phyloP scores from a whole-genome alignment of 2,797 vertebrate species.

The Micrastur ruficollis region DNA sequence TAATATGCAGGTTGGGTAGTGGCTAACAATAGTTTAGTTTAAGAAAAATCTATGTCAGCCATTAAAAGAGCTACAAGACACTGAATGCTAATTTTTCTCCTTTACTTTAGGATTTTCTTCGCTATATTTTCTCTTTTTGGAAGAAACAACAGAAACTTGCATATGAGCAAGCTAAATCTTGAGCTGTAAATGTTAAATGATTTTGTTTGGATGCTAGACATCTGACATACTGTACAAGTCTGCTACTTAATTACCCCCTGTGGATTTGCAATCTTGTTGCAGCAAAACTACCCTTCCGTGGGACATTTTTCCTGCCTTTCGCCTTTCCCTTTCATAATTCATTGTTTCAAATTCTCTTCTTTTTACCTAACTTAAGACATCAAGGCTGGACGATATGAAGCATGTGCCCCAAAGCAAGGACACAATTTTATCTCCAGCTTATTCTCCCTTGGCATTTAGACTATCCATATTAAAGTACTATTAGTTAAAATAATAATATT shows the following conservation, averaged over 20 bases:
- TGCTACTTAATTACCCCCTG: constrained; percentile 64
- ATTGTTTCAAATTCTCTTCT: constrained; percentile 20
- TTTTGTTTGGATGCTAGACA: constrained; percentile 52
- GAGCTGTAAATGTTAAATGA: constrained; percentile 50
- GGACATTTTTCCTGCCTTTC: constrained; percentile 39
- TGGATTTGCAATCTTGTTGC: constrained; percentile 61
- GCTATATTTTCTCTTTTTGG: constrained; percentile 38
- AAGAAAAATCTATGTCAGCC: constrained; percentile 72
- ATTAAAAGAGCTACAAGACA: constrained; percentile 68
- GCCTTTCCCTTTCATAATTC: constrained; percentile 24
- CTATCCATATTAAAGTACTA: neutral
- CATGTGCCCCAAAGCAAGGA: constrained; percentile 20
- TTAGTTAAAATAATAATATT: constrained; percentile 9
- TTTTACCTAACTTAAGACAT: constrained; percentile 26
- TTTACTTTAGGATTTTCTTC: constrained; percentile 29
- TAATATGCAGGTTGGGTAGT: constrained; percentile 69
- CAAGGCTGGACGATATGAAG: constrained; percentile 10
- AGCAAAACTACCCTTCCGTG: constrained; percentile 31
- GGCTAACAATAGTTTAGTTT: constrained; percentile 69
- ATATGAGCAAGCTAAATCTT: constrained; percentile 51
- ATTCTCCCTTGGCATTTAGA: constrained; percentile 5
- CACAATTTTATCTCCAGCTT: neutral
- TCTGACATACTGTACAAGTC: constrained; percentile 54
- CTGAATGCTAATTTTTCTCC: constrained; percentile 51
- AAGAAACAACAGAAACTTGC: constrained; percentile 56